These are phyloP conservation scores for Nestor notabilis DNA, from an alignment of 2,113 vertebrate genomes.

Conservation along the genomic window DNA sequence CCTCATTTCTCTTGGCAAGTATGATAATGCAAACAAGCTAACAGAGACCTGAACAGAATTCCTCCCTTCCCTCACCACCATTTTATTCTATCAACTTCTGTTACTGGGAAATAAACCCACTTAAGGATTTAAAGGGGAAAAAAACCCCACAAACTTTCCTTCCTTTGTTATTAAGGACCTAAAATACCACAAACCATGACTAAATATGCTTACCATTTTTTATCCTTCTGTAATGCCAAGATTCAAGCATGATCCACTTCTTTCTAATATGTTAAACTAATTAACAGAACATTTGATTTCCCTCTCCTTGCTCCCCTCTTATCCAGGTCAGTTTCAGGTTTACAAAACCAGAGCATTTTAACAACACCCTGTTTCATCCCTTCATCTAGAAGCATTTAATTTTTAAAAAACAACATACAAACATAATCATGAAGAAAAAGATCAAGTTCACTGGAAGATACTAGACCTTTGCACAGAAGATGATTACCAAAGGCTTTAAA, in stretches of 20 bases:
- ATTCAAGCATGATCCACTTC: not conserved
- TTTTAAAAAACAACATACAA: not conserved
- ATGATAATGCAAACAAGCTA: not conserved
- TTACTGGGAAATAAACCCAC: not conserved
- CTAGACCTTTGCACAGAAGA: not conserved
- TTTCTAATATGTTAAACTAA: not conserved
- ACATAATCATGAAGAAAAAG: not conserved
- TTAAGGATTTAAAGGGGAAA: not conserved
- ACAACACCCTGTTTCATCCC: not conserved
- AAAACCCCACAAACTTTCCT: rapidly evolving
- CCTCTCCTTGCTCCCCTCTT: not conserved
- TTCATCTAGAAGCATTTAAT: not conserved
- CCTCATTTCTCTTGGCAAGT: not conserved
- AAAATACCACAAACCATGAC: not conserved
- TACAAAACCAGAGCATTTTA: not conserved
- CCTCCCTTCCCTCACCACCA: not conserved
- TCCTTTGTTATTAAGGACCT: not conserved
- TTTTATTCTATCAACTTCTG: not conserved
- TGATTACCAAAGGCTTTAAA: not conserved
- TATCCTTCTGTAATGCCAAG: not conserved
- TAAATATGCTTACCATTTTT: not conserved
- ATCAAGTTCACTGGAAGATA: not conserved
- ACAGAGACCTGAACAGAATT: not conserved
- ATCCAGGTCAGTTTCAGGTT: not conserved
- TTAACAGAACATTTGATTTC: not conserved